Percentiles rank a stretch among this genome's conserved stretches.
Evolutionary conservation across 2,113 vertebrate species (phyloP).

Genomic region (Cyrtonyx montezumae): DNA sequence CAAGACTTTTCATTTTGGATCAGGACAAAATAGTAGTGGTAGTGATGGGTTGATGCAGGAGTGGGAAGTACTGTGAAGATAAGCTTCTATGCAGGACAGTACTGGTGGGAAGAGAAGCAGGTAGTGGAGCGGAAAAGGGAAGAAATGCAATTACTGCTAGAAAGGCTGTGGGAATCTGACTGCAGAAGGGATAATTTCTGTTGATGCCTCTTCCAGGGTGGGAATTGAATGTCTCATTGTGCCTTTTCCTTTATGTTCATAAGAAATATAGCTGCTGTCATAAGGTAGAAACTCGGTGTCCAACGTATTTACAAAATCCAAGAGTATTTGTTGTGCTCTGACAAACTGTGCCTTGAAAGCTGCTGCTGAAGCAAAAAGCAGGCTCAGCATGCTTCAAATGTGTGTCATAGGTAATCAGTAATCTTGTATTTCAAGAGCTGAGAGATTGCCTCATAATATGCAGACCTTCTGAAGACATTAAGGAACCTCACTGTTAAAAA

Average conservation of each 20-base stretch:
- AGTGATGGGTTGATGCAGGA: rapidly evolving
- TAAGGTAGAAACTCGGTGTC: not conserved
- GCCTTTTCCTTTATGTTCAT: not conserved
- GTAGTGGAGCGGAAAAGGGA: not conserved
- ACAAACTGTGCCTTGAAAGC: not conserved
- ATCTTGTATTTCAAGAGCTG: not conserved
- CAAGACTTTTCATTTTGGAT: not conserved
- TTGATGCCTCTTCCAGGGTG: not conserved
- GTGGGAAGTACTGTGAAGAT: not conserved
- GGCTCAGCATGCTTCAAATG: not conserved
- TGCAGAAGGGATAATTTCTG: not conserved
- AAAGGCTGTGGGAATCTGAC: not conserved
- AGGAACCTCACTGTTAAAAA: not conserved
- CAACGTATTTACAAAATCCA: not conserved
- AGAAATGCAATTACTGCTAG: not conserved
- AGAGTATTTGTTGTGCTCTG: not conserved
- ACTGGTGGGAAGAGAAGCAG: not conserved
- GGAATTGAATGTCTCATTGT: not conserved
- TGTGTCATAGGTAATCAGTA: not conserved
- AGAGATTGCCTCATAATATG: not conserved
- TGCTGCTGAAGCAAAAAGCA: not conserved
- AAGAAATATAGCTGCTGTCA: not conserved
- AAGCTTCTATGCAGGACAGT: not conserved
- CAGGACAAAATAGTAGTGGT: not conserved
- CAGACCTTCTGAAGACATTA: not conserved